Evolutionary conservation across 1,140 invertebrate genomes (phyloP), one percentile per base, ranked within the genome.

Genomic region (Atta cephalotes): DNA sequence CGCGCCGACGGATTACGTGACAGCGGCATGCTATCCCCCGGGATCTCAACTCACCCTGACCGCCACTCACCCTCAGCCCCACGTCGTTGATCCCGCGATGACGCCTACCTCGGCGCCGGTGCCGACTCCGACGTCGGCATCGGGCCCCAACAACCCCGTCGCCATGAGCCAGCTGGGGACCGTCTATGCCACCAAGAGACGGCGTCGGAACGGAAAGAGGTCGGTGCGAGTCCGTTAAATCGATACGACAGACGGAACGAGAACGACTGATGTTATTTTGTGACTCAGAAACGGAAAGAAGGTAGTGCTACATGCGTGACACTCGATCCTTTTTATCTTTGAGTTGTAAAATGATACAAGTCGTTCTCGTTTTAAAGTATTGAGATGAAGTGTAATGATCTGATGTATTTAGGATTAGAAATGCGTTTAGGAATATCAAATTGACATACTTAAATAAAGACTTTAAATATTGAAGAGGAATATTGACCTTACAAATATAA

Each of bases 131-230:
- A 93, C 92, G 74, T 92, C 91, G 88, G 93, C 92, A 72, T 91
- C 93, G 90, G 94, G 94, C 85, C 91, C 94, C 88, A 94, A 95
- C 88, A 95, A 96, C 90, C 92, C 95, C 88, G 93, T 95, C 81
- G 95, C 95, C 88, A 97, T 98, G 96, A 98, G 97, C 95, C 98
- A 98, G 93, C 96, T 98, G 89, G 98, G 98, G 86, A 99, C 98
- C 90, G 98, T 99, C 92, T 99, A 99, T 95, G 98, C 98, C 82
- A 99, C 98, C 80, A 99, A 99, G 95, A 95, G 98, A 92, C 96
- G 98, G 93, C 96, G 98, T 92, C 96, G 98, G 91, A 99, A 99
- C 95, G 98, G 98, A 89, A 99, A 99, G 96, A 99, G 98, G 98
- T 99, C 95, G 96, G 96, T 92, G 60, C 56, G 25, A 66, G 84